These are phyloP conservation scores for Monarcha castaneiventris DNA, from an alignment of 2,113 vertebrate genomes.

Conservation along the genomic window DNA sequence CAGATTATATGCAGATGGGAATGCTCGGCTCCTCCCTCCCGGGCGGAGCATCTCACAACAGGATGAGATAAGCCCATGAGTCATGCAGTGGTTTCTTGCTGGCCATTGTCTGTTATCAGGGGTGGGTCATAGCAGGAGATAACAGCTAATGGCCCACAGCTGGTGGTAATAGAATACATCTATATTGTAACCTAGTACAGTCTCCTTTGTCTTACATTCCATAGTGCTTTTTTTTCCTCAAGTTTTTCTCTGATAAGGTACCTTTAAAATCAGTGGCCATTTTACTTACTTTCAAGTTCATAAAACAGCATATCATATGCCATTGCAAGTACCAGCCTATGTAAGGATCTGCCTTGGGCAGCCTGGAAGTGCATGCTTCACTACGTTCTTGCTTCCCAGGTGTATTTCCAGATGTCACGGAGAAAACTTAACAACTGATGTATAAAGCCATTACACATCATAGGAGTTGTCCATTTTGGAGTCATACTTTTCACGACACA, in stretches of 20 bases:
- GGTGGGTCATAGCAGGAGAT: too few species aligned
- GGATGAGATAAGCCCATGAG: too few species aligned
- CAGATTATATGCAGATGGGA: too few species aligned
- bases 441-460: not conserved
- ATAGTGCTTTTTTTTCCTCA: not conserved
- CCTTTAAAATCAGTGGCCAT: not conserved
- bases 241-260: not conserved
- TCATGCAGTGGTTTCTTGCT: too few species aligned
- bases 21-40: too few species aligned
- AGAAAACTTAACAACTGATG: not conserved
- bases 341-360: not conserved
- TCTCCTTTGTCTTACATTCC: not conserved
- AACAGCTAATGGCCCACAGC: too few species aligned
- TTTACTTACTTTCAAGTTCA: not conserved
- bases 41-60: too few species aligned
- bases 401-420: not conserved
- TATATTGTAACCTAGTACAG: too few species aligned
- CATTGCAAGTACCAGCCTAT: not conserved
- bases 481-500: not conserved
- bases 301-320: not conserved
- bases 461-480: not conserved
- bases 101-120: too few species aligned
- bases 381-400: not conserved
- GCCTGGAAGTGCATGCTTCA: not conserved
- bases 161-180: too few species aligned